Evolutionary conservation across 2,113 vertebrate genomes (phyloP), one percentile per base, ranked within the genome.

Genomic region (Hippotragus niger): DNA sequence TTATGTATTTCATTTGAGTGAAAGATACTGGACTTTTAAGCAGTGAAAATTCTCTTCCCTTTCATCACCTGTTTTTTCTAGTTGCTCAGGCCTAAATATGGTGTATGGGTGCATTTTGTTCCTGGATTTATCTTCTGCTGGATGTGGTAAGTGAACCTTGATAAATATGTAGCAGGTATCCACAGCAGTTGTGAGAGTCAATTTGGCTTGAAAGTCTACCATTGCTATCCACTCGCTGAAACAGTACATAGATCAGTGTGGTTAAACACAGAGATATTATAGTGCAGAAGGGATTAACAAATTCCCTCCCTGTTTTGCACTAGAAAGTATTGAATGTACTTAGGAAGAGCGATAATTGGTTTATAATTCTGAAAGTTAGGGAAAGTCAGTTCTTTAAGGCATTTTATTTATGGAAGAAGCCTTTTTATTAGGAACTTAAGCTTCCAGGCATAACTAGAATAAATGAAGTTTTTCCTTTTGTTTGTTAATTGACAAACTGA

Each of bases 361-460:
- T 81, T 93, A 36, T 55, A 90, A 93, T 95, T 97, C 86, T 94
- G 80, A 52, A 94, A 96, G 88, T 87, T 96, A 81, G 76, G 5
- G n/a, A 88, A 91, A 96, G 91, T 82, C 87, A 76, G 43, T 93
- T 97, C 43, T 95, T 86, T 52, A 90, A 95, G 71, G n/a, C 53
- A 88, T 83, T 94, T 95, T 96, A 96, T 82, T 93, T 93, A 90
- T 91, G 29, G 87, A 89, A 87, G 80, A 89, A 95, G 14, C n/a
- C 62, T 95, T 95, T 93, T 98, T 88, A 97, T 96, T 74, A 94
- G 86, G n/a, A 91, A 58, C 31, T 71, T 97, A 80, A 96, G 95
- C 96, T 98, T 97, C 74, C 84, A 93, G 83, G 55, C 84, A 82
- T 92, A 95, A 97, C 25, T 90, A 76, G 62, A 93, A 88, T 86